Conservation (phyloP, 2,113 vertebrate species). For the Oreochromis aureus region DNA sequence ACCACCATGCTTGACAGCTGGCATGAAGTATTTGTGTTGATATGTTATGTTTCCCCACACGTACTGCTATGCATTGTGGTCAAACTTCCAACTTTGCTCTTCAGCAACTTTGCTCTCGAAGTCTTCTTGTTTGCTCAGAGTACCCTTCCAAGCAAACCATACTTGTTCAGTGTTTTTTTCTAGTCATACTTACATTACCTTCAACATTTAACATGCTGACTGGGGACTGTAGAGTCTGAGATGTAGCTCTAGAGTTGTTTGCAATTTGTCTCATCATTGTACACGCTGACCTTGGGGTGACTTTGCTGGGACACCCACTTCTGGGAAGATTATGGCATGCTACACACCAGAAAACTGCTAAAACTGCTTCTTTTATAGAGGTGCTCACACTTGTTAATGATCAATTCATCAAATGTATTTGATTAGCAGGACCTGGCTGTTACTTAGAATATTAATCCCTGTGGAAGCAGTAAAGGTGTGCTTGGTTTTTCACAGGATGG, state of each 20-base stretch:
- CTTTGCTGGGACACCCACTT: neutral
- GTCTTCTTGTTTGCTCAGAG: neutral
- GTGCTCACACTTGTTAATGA: neutral
- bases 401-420: neutral
- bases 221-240: neutral
- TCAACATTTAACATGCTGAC: neutral
- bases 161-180: neutral
- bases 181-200: neutral
- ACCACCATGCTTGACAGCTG: neutral
- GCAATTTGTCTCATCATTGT: neutral
- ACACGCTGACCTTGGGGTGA: neutral
- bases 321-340: neutral
- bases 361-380: neutral
- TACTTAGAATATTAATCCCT: neutral
- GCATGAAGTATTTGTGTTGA: neutral
- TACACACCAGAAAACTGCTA: neutral
- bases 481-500: neutral
- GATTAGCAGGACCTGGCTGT: neutral
- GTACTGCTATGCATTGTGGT: neutral
- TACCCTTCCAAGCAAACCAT: neutral
- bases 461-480: neutral
- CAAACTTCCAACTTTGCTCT: neutral
- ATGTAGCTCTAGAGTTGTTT: neutral
- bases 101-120: neutral
- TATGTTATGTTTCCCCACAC: neutral